Evolutionary conservation across 2,113 vertebrate species (phyloP), one percentile per base, ranked within the genome.

Genomic region (Prinia subflava): DNA sequence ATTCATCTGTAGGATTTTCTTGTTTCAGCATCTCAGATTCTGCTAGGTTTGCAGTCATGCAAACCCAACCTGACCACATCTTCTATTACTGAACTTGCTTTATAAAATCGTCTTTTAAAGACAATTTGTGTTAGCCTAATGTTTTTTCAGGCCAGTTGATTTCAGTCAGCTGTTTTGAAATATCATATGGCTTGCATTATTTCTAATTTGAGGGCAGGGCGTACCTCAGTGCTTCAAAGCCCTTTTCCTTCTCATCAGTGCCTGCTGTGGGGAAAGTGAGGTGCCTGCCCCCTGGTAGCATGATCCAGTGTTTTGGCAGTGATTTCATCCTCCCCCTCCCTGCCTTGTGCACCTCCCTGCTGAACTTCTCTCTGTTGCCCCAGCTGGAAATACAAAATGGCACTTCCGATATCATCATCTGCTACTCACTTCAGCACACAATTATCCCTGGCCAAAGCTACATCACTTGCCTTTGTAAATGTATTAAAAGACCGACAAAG

Each of bases 401-500:
- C 42, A 53, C 55, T 88, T 95, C 50, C 33, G 69, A 5, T 53
- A 57, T 13, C 83, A 57, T 57, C 41, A 65, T 69, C 67, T 23
- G 23, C 8, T 73, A 57, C 70, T 73, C 25, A 4, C 71, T 74
- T 67, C 64, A 55, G 64, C 76, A 63, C 65, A 73, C 42, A 86
- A 50, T 92, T 70, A 39, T 63, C 33, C 39, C 41, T 18, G 35
- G 57, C 74, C 47, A 75, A 44, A 84, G 71, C 52, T 78, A 13
- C 78, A 78, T 59, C 42, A 15, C 63, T 94, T 90, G 65, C 73
- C 65, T 92, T 92, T 84, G 64, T 83, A 92, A 88, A 93, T 39
- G 15, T 64, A 57, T 71, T 85, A 65, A 56, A 92, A 89, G 64
- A 82, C 53, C 14, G n/a, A 78, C 49, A 55, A 87, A 87, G 69